Base-by-base conservation (phyloP, 2,888 invertebrate genomes). In the Acrobasis suavella region DNA sequence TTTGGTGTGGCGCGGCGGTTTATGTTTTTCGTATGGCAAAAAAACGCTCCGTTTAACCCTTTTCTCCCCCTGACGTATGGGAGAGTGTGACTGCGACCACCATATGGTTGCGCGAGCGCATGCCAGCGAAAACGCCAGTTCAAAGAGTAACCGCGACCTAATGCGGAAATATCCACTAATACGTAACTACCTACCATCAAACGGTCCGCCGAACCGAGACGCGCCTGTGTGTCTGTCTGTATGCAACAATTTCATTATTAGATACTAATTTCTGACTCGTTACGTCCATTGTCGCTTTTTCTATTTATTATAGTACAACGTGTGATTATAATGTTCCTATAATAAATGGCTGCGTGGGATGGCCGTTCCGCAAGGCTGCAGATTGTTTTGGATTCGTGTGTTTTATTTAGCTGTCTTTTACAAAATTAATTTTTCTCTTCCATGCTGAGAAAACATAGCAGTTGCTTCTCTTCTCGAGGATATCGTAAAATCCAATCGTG, bases 251-350 rank as follows among this genome's bases (percentile, higher is more conserved):
- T 91, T 89, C 86, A 90, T 91, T 90, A 91, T 91, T 90, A 89
- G 89, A 84, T 83, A 82, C 81, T 81, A 87, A 87, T 91, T 89
- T 89, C 85, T 87, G 85, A 83, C 83, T 90, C 81, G 87, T 88
- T 89, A 90, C 85, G 87, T 77, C 89, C 86, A 90, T 92, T 91
- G 91, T 91, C 89, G 89, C 88, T 87, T 89, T 91, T 90, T 88
- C 87, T 88, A 89, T 91, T 90, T 91, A 90, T 89, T 91, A 88
- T 78, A 76, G 79, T 84, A 89, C 87, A 89, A 87, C 88, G 84
- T 90, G 85, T 91, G 87, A 89, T 92, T 91, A 91, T 90, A 86
- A 87, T 87, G 89, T 86, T 81, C 82, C 84, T 83, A 85, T 88
- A 87, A 86, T 83, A 85, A 87, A 87, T 85, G 86, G 83, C 81